Evolutionary conservation across 2,113 vertebrate genomes (phyloP), one percentile per base, ranked within the genome.

Genomic region (Charina bottae): DNA sequence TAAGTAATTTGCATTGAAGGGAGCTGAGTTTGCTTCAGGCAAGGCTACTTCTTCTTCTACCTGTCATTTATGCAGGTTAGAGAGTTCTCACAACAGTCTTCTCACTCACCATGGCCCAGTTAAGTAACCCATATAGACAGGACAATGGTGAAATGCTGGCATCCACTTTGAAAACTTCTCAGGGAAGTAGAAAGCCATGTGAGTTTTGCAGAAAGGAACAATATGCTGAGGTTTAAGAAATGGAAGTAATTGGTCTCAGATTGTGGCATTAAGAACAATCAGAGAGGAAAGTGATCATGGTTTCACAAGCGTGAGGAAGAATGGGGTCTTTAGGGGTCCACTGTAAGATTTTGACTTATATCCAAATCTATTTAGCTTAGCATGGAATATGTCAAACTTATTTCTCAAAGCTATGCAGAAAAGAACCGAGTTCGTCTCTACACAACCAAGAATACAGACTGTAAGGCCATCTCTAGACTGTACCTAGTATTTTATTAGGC

Each of bases 401-500:
- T 90, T 95, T 92, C 91, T 83, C 85, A 46, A 93, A 95, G 91
- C 13, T 94, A 86, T 46, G 19, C 49, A 15, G 72, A 33, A 58
- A 46, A 0, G 91, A 94, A 87, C 94, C 90, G 88, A 90, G 59
- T 87, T 58, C 26, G 88, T 92, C 87, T 84, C 46, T 37, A 33
- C 21, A 17, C 60, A 62, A 88, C 26, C 86, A 17, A 86, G 89
- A 95, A 92, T 94, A 94, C 91, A 94, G 92, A 92, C 94, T 94
- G 92, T 92, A 56, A 90, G 90, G 84, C 59, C 94, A 54, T 96
- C 92, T 93, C 92, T 90, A 96, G 94, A 68, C 91, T 94, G 91
- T 96, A 96, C 94, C 95, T 96, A 78, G 72, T 95, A 93, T 94
- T 96, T 97, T 97, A 96, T 96, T 97, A 96, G 90, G 94, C 92